Base-by-base conservation (phyloP, 2,888 invertebrate species). In the Uropetala carovei region DNA sequence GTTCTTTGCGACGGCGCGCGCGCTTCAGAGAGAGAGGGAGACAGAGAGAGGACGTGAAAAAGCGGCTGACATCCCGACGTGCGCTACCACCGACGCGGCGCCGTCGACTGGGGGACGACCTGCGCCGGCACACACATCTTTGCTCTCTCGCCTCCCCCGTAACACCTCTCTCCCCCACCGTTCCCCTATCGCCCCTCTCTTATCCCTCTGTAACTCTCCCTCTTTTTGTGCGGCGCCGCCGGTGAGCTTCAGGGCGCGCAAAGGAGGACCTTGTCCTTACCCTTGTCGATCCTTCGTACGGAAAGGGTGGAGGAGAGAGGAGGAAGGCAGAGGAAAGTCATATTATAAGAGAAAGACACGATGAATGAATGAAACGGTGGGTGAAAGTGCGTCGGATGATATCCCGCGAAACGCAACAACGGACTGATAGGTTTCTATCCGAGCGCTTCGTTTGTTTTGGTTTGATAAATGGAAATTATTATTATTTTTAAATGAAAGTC, bases 261-360 rank as follows among this genome's bases (percentile, higher is more conserved):
- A 75, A 75, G 75, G 75, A 75, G 75, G 75, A 75, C 75, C 27
- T 75, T 75, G 75, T 27, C 75, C 75, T 75, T 75, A 27, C 75
- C 75, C 75, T 75, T 75, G 68, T 18, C 22, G 68, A 18, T 18
- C 68, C 22, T 68, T 18, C 68, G 0, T 68, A 22, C 68, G 7
- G 75, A 3, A 27, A 13, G 75, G 75, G 75, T 22, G 75, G 75
- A 27, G 75, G 11, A 0, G 75, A 27, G n/a, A 27, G 75, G 5
- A 9, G 5, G 75, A 4, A 22, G 13, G 27, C 13, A 22, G 27
- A 75, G 9, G 22, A 75, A 75, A 27, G 27, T 13, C 27, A 8
- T n/a, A n/a, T n/a, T n/a, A 75, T 75, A 22, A 75, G 13, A 60
- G 43, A 3, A 43, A 5, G 75, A 27, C 22, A 13, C 22, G 75